These are phyloP conservation scores for Zaprionus obscuricornis DNA, from an alignment of 2,888 invertebrate genomes.

Conservation along the genomic window DNA sequence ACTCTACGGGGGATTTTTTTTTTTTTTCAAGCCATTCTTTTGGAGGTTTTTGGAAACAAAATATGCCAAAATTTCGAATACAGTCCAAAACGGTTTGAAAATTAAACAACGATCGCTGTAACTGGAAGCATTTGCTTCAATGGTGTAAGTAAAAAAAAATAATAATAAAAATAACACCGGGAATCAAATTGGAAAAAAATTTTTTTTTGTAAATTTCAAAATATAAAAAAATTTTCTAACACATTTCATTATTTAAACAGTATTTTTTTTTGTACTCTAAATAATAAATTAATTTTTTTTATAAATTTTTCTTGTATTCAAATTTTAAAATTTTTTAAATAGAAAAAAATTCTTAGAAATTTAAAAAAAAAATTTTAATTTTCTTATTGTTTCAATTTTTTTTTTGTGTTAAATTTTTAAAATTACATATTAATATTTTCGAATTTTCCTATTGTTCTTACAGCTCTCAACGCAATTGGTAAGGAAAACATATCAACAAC, in stretches of 20 bases:
- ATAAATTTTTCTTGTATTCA: too few relatives aligned
- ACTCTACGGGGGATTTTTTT: constrained; percentile 8
- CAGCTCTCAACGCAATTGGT: constrained; percentile 63
- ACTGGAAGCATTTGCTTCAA: constrained; percentile 48
- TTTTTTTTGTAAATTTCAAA: neutral
- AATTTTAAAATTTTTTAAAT: neutral
- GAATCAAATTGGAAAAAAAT: too few relatives aligned
- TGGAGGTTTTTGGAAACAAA: constrained; percentile 55
- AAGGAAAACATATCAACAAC: constrained; percentile 55
- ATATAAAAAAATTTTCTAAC: neutral
- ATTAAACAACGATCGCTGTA: constrained; percentile 38
- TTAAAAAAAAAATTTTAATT: too few relatives aligned
- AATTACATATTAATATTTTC: constrained; percentile 12
- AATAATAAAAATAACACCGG: too few relatives aligned
- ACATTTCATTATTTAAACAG: neutral
- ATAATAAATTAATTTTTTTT: too few relatives aligned
- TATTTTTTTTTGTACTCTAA: neutral
- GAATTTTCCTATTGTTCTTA: constrained; percentile 14
- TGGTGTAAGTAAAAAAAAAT: constrained; percentile 62
- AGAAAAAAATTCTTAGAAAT: neutral
- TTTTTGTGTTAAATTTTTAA: too few relatives aligned
- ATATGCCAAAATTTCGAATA: constrained; percentile 59
- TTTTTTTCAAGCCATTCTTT: constrained; percentile 13
- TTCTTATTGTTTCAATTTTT: too few relatives aligned
- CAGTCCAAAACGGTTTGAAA: constrained; percentile 62